Conservation (phyloP, 2,888 invertebrate genomes). For the Pteria penguin region DNA sequence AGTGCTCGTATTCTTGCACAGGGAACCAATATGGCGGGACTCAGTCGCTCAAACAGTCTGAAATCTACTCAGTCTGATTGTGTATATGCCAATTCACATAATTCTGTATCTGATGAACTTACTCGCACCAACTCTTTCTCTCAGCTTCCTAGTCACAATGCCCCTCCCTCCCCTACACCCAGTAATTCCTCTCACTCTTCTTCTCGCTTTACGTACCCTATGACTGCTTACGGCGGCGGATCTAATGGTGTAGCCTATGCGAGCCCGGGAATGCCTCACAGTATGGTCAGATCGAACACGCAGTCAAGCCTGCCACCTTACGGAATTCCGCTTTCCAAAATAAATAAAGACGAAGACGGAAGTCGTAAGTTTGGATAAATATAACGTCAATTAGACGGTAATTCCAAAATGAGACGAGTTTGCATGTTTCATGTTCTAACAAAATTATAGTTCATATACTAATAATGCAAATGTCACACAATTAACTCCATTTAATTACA, state of each 20-base stretch:
- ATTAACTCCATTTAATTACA: too few species aligned
- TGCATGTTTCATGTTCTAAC: too few species aligned
- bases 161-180: constrained; percentile 74
- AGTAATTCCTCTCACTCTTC: constrained; percentile 73
- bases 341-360: constrained; percentile 68
- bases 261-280: constrained; percentile 51
- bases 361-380: constrained; percentile 71
- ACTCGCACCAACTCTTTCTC: constrained; percentile 71
- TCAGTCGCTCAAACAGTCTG: constrained; percentile 77
- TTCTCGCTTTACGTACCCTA: constrained; percentile 75
- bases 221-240: constrained; percentile 63
- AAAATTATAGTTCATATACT: too few species aligned
- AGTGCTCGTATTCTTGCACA: constrained; percentile 79
- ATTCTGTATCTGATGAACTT: constrained; percentile 61
- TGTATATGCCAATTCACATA: constrained; percentile 88
- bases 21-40: constrained; percentile 83
- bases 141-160: constrained; percentile 65
- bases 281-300: constrained; percentile 72
- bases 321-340: constrained; percentile 64
- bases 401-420: too few species aligned
- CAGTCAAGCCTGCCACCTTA: constrained; percentile 69
- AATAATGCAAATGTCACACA: too few species aligned
- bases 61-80: constrained; percentile 95
- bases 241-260: constrained; percentile 37
- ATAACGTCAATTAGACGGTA: too few species aligned